These are phyloP conservation scores for Bombycilla garrulus DNA, from an alignment of 2,113 vertebrate genomes.

Conservation along the genomic window DNA sequence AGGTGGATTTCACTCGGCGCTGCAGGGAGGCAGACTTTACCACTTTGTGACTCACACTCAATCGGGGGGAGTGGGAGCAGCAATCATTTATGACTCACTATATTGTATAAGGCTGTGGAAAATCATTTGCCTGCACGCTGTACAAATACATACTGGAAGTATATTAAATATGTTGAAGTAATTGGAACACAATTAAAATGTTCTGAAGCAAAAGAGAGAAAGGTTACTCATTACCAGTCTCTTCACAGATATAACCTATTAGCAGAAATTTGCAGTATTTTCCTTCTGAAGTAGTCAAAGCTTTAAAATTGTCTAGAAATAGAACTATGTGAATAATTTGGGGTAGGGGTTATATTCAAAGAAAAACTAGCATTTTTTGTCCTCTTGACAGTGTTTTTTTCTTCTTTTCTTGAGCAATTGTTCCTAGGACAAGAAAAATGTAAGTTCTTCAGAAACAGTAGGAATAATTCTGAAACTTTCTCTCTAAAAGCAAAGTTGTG, in stretches of 20 bases:
- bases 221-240: constrained; percentile 48
- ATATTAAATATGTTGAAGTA: constrained; percentile 65
- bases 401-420: neutral
- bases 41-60: constrained; percentile 24
- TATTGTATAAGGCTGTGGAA: constrained; percentile 60
- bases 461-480: constrained; percentile 31
- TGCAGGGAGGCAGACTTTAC: constrained; percentile 26
- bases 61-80: neutral
- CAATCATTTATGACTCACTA: constrained; percentile 63
- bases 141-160: constrained; percentile 60
- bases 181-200: constrained; percentile 67
- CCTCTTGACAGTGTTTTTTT: neutral
- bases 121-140: constrained; percentile 48
- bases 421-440: constrained; percentile 7
- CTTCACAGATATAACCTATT: constrained; percentile 25
- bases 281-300: constrained; percentile 30
- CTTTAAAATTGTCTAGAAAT: constrained; percentile 49
- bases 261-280: constrained; percentile 22
- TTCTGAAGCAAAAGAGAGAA: constrained; percentile 64
- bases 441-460: neutral
- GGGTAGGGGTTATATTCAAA: constrained; percentile 8
- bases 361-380: neutral
- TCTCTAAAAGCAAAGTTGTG: neutral
- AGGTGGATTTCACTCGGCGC: neutral
- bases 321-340: constrained; percentile 44